Conservation (phyloP, 2,888 invertebrate genomes). For the Polyommatus icarus region DNA sequence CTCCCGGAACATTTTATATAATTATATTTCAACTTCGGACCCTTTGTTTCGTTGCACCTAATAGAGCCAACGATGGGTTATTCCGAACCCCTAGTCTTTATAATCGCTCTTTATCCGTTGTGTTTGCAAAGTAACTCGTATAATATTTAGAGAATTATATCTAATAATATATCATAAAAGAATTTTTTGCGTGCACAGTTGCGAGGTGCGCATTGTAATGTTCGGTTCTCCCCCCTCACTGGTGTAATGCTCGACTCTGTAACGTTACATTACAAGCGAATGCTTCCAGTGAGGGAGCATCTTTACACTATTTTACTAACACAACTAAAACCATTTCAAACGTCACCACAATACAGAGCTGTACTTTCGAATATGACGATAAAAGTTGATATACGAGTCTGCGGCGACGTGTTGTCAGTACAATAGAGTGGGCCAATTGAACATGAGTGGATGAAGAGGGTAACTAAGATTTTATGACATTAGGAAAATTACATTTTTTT, state of each 20-base stretch:
- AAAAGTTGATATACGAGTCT: slow-evolving; percentile 13
- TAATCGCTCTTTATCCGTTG: not conserved
- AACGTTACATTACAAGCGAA: too few relatives aligned
- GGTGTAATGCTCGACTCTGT: not conserved
- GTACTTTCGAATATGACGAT: slow-evolving; percentile 9
- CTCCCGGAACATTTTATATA: not conserved
- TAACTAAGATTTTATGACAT: too few relatives aligned
- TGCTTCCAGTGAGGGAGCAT: too few relatives aligned
- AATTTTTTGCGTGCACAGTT: too few relatives aligned
- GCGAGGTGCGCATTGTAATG: not conserved
- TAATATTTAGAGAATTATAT: not conserved
- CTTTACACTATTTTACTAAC: not conserved
- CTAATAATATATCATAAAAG: too few relatives aligned
- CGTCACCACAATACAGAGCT: not conserved
- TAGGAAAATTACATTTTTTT: too few relatives aligned
- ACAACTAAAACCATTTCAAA: not conserved
- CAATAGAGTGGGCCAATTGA: slow-evolving; percentile 4
- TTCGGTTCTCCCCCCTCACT: not conserved
- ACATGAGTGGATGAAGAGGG: too few relatives aligned
- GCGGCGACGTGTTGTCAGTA: slow-evolving; percentile 1
- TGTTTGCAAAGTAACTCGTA: not conserved
- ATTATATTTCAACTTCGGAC: not conserved
- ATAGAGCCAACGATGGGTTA: not conserved
- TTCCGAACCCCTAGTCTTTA: not conserved
- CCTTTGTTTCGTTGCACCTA: not conserved